Evolutionary conservation across 2,888 invertebrate species (phyloP), one percentile per base, ranked within the genome.

Genomic region (Volucella bombylans): DNA sequence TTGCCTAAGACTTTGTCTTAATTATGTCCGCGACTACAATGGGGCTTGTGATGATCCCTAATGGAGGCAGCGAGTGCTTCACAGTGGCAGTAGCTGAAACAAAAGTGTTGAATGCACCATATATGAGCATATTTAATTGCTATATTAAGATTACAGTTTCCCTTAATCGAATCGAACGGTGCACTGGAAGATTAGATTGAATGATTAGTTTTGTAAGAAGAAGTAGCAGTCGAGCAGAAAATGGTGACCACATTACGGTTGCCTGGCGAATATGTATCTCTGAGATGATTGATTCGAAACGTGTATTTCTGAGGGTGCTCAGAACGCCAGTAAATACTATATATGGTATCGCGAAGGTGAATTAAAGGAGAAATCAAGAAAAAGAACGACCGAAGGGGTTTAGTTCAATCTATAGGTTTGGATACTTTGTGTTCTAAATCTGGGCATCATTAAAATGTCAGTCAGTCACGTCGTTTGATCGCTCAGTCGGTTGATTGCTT

Each of bases 1-100:
- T 83, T 83, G 69, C 83, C 65, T 83, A 83, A 83, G 80, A 80
- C 80, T 83, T 80, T 83, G 76, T 85, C 85, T 81, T 85, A 85
- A 85, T 85, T 81, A 31, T 81, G 85, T 85, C 52, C 77, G 71
- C 68, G 47, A 77, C 77, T 81, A 68, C 85, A 85, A 71, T 85
- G 76, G 50, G 71, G 55, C 73, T 76, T 69, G 71, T 50, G 76
- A 81, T 85, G 81, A 72, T 72, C 76, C 52, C 76, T 72, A 81
- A 77, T 76, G 69, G 81, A 68, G 43, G 81, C 61, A 74, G 18
- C 54, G 38, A 57, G 31, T 31, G 39, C 65, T 50, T 50, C 59
- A 47, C 59, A 52, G 55, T 23, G 43, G 10, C 45, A 57, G 11
- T 14, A 15, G 38, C 39, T 54, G 23, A 43, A n/a, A 31, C 14